These are phyloP conservation scores for Catostylus mosaicus DNA, from an alignment of 30 jellyfish, hydroid and myxozoan genomes.

Conservation along the genomic window DNA sequence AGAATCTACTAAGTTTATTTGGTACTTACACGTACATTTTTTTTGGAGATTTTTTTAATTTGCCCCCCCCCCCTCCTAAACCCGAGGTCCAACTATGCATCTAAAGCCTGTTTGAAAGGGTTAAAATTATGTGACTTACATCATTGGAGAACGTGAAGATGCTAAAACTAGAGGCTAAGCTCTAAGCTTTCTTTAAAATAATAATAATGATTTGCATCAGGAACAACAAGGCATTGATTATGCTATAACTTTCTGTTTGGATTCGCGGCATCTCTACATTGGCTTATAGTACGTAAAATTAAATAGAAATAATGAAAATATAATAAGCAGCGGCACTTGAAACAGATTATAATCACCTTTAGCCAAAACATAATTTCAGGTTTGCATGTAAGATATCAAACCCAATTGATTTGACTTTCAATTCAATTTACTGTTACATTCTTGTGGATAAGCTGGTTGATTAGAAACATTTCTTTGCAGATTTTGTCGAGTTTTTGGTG, in stretches of 20 bases:
- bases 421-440: neutral
- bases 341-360: neutral
- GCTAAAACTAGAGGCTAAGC: no score
- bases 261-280: neutral
- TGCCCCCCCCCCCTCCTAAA: no score
- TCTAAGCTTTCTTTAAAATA: no score
- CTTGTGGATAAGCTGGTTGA: neutral
- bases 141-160: no score
- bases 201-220: no score
- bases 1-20: no score
- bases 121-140: no score
- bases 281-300: neutral
- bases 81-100: no score
- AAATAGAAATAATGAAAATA: neutral
- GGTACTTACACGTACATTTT: no score
- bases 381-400: neutral
- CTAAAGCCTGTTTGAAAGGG: no score
- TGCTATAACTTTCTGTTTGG: neutral
- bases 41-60: no score
- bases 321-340: neutral
- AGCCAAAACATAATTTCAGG: neutral
- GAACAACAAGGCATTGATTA: slow-evolving; percentile 5
- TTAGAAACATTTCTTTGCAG: neutral
- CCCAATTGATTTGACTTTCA: neutral
- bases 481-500: neutral